These are phyloP conservation scores for Merluccius polli DNA, from an alignment of 2,797 vertebrate species.

Conservation along the genomic window DNA sequence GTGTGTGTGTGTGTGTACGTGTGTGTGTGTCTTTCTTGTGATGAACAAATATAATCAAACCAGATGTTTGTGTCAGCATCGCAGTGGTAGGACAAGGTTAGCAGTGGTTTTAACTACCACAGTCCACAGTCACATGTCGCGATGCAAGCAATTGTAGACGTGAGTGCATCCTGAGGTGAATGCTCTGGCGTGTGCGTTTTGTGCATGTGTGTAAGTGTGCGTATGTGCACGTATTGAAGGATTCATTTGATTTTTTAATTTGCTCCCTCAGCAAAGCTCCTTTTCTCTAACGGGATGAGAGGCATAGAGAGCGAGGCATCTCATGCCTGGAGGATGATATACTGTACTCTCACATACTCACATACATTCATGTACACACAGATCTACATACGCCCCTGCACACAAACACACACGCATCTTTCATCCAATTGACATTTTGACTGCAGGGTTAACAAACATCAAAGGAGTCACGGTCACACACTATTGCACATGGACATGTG, in stretches of 20 bases:
- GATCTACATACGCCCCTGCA: slow-evolving; percentile 10
- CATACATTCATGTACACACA: slow-evolving; percentile 12
- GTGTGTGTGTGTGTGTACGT: too few species aligned
- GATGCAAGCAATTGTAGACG: too few species aligned
- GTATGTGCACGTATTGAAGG: not conserved
- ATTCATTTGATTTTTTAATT: not conserved
- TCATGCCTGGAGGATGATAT: slow-evolving; percentile 29
- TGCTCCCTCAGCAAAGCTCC: too few species aligned
- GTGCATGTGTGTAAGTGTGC: not conserved
- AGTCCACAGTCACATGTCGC: too few species aligned
- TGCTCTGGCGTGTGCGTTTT: not conserved
- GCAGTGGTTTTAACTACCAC: too few species aligned
- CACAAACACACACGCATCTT: slow-evolving; percentile 35
- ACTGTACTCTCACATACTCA: slow-evolving; percentile 9
- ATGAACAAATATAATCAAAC: too few species aligned
- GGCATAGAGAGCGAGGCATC: slow-evolving; percentile 29
- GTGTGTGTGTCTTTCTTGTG: too few species aligned
- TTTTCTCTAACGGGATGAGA: slow-evolving; percentile 2
- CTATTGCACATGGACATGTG: too few species aligned
- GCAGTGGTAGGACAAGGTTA: too few species aligned
- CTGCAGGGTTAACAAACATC: slow-evolving; percentile 48
- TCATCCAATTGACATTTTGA: slow-evolving; percentile 55
- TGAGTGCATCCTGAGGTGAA: too few species aligned
- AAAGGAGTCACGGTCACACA: slow-evolving; percentile 39
- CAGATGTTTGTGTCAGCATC: too few species aligned